These are phyloP conservation scores for Synanthedon formicaeformis DNA, from an alignment of 2,888 invertebrate genomes.

Conservation along the genomic window DNA sequence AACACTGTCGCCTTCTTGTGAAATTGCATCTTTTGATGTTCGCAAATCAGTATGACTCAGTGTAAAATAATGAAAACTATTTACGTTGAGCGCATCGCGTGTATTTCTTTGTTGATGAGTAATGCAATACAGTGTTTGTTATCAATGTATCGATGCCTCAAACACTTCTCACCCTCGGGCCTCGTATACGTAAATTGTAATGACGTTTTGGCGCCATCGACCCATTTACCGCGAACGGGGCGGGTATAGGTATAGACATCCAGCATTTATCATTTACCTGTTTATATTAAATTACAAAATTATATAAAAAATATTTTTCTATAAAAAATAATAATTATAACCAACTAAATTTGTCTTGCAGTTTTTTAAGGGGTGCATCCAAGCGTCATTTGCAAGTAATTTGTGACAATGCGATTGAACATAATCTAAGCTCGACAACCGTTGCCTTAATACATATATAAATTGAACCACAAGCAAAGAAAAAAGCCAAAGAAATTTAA, in stretches of 20 bases:
- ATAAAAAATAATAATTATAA: slow-evolving; percentile 35
- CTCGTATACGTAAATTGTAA: slow-evolving; percentile 5
- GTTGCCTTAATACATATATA: slow-evolving; percentile 30
- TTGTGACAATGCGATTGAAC: slow-evolving; percentile 66
- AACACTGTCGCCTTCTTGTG: slow-evolving; percentile 64
- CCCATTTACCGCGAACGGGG: slow-evolving; percentile 56
- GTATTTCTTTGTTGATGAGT: slow-evolving; percentile 25
- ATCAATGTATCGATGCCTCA: background rate
- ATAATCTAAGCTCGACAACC: slow-evolving; percentile 46
- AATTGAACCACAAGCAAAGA: slow-evolving; percentile 55
- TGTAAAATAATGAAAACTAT: slow-evolving; percentile 27
- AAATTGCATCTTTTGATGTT: slow-evolving; percentile 56
- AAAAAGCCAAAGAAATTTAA: slow-evolving; percentile 63
- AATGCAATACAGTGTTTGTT: slow-evolving; percentile 3
- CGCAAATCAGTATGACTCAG: slow-evolving; percentile 39
- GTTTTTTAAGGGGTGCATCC: slow-evolving; percentile 54
- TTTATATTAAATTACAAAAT: slow-evolving; percentile 2
- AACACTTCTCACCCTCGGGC: slow-evolving; percentile 29
- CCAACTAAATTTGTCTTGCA: slow-evolving; percentile 32
- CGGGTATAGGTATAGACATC: slow-evolving; percentile 33
- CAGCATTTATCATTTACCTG: too few relatives aligned
- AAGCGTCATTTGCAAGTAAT: slow-evolving; percentile 56
- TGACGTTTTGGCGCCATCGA: slow-evolving; percentile 71
- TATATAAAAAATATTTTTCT: slow-evolving; percentile 40
- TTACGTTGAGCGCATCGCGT: slow-evolving; percentile 14